Evolutionary conservation across 2,797 vertebrate species (phyloP).

Genomic region (Myotis daubentonii): DNA sequence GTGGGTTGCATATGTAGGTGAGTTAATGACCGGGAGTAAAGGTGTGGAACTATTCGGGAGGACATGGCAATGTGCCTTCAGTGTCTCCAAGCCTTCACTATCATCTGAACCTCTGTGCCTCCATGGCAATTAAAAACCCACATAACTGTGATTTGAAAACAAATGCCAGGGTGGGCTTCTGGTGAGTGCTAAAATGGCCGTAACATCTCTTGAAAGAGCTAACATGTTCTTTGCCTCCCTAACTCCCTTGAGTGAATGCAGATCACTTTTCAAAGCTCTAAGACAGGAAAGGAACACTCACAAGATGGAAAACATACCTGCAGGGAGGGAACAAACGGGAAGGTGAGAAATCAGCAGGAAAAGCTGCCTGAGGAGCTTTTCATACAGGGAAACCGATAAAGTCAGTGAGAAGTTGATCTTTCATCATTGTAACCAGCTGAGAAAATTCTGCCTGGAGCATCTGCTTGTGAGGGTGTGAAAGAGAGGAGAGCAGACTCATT

Average conservation of each 20-base stretch:
- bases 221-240: constrained; percentile 37
- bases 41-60: not conserved
- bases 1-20: not conserved
- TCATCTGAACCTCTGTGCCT: not conserved
- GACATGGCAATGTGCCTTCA: not conserved
- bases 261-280: constrained; percentile 64
- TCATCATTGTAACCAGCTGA: constrained; percentile 75
- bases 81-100: not conserved
- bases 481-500: constrained; percentile 47
- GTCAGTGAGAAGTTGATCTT: constrained; percentile 76
- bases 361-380: constrained; percentile 65
- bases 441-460: constrained; percentile 73
- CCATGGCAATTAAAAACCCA: constrained; percentile 33
- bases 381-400: constrained; percentile 52
- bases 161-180: constrained; percentile 4
- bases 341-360: constrained; percentile 75
- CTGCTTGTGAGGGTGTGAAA: constrained; percentile 68
- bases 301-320: constrained; percentile 70
- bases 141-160: constrained; percentile 5
- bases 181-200: not conserved
- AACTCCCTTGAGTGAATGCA: not conserved
- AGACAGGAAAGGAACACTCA: constrained; percentile 62
- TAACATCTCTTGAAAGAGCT: constrained; percentile 42
- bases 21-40: not conserved
- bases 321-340: constrained; percentile 70